Evolutionary conservation across 2,888 invertebrate species (phyloP).

Genomic region (Agrotis exclamationis): DNA sequence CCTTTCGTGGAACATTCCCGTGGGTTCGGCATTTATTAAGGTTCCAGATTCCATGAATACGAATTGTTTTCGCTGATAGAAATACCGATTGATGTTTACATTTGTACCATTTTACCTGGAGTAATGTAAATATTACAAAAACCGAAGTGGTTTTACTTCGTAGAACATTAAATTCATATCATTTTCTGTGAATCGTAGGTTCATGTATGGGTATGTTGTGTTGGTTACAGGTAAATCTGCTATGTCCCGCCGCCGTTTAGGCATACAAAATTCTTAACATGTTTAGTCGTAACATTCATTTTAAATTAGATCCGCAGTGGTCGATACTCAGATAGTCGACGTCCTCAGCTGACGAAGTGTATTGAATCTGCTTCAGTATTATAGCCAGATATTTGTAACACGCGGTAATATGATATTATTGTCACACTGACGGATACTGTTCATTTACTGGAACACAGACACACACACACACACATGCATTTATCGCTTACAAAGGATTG

Average conservation of each 20-base stretch:
- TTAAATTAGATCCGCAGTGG: not conserved
- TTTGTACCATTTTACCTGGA: slow-evolving; percentile 10
- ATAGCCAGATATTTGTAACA: too few relatives aligned
- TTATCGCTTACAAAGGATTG: not conserved
- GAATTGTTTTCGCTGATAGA: slow-evolving; percentile 29
- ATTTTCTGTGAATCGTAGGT: too few relatives aligned
- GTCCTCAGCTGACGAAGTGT: slow-evolving; percentile 2
- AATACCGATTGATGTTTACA: slow-evolving; percentile 37
- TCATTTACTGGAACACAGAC: not conserved
- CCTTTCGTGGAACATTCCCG: not conserved
- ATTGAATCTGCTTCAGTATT: not conserved
- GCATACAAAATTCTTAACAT: too few relatives aligned
- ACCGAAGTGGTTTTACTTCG: slow-evolving; percentile 14
- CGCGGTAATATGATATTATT: not conserved
- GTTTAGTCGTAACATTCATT: too few relatives aligned
- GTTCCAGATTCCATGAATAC: not conserved
- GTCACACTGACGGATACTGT: not conserved
- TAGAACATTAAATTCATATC: not conserved
- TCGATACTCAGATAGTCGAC: not conserved
- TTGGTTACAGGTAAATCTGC: too few relatives aligned
- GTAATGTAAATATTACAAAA: slow-evolving; percentile 18
- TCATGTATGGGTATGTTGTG: too few relatives aligned
- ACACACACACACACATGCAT: too few relatives aligned
- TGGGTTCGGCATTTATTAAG: not conserved
- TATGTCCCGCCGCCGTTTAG: too few relatives aligned